Percentiles rank a stretch among this genome's conserved stretches.
phyloP scores from a whole-genome alignment of 2,888 invertebrate genomes.

The Dryobota labecula region DNA sequence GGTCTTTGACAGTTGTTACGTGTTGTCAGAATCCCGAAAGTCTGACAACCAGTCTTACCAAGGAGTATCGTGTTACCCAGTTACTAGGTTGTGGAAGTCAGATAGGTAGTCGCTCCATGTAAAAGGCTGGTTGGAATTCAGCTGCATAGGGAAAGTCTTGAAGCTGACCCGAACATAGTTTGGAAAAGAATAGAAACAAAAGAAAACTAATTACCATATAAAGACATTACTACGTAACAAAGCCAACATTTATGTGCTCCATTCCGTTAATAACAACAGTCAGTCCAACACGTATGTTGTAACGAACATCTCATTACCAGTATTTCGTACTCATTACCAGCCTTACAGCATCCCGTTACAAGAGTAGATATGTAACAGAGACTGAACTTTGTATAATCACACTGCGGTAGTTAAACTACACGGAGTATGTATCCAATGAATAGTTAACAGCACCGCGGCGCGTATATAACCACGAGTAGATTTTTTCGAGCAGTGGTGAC shows the following conservation, averaged over 20 bases:
- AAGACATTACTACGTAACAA: constrained; percentile 53
- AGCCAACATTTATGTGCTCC: constrained; percentile 59
- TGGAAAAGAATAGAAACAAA: constrained; percentile 33
- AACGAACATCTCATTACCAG: constrained; percentile 85
- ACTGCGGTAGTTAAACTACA: not conserved
- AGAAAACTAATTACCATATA: constrained; percentile 41
- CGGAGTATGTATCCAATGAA: no score
- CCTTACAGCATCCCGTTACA: constrained; percentile 64
- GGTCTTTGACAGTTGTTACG: no score
- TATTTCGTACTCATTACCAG: constrained; percentile 81
- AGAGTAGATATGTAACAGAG: constrained; percentile 28
- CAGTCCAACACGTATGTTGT: constrained; percentile 82
- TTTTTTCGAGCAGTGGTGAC: no score
- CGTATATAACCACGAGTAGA: no score
- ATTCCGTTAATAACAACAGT: constrained; percentile 70
- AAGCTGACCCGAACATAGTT: constrained; percentile 13
- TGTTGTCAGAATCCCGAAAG: no score
- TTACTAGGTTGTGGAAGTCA: no score
- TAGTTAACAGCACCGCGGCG: no score
- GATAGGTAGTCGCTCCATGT: no score
- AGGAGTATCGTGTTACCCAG: no score
- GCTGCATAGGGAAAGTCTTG: no score
- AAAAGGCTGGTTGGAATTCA: no score
- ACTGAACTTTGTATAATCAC: not conserved
- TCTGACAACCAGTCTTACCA: no score